Evolutionary conservation across 2,797 vertebrate species (phyloP), one percentile per base, ranked within the genome.

Genomic region (Huso huso): DNA sequence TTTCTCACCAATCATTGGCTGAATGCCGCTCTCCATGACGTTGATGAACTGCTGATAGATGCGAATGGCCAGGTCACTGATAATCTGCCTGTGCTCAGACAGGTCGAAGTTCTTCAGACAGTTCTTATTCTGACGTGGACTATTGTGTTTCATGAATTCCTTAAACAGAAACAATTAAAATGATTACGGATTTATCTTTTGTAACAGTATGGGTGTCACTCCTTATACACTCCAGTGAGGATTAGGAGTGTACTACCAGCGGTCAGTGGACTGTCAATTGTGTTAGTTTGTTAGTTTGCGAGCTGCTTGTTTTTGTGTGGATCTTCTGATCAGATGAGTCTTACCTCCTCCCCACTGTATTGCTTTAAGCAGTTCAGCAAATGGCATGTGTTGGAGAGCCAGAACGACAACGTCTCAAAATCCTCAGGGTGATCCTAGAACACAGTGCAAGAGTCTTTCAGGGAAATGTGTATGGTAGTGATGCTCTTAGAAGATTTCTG

Each of bases 291-390:
- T 37, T 37, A 37, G 23, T 37, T 37, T 37, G 23, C 4, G 23
- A 37, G 23, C 23, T 37, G 23, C 23, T 37, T 37, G 23, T 37
- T 37, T 37, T 37, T 37, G 23, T 37, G 23, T 37, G 23, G 23
- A 2, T 37, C 2, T 37, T 37, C 23, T 37, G 2, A 0, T 37
- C 23, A 37, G 23, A 55, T 11, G 60, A 6, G 13, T 65, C 83
- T 53, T 83, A 99, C 97, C 92, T 98, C 94, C 74, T 99, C 97
- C 1, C 97, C 97, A 0, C 97, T 98, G 89, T 99, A 99, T 72
- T 99, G 96, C 81, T 96, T 99, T 80, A 99, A 83, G 78, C 93
- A 96, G 79, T 98, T 99, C 71, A 99, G 93, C 75, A 99, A 89
- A 77, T 93, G 89, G 8, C 88, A 93, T 0, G 87, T 91, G 76